Evolutionary conservation across 2,888 invertebrate species (phyloP), one percentile per base, ranked within the genome.

Genomic region (Drosophila glabriapex): DNA sequence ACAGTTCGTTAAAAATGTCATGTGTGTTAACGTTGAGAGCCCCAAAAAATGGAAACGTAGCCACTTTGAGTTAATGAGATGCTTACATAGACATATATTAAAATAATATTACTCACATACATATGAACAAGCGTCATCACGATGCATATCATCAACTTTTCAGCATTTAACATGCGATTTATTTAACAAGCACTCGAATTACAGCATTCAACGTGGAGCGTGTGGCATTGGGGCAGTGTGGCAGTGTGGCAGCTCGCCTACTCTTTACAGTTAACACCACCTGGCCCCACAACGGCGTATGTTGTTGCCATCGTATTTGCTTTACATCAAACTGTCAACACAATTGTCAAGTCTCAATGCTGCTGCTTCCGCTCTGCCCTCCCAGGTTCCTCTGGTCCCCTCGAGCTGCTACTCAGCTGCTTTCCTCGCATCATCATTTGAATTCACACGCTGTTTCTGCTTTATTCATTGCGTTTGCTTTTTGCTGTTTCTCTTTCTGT

Each of bases 181-280:
- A 80, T 80, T 80, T 80, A 80, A 73, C 73, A 68, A 77, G 80
- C 80, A 77, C 80, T 80, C 70, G 66, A 80, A 76, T 80, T 80
- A 76, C 70, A 69, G 66, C 68, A 55, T 68, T 50, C 68, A 68
- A 64, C 63, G 64, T 70, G 76, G 0, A 25, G 46, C 46, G 46
- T 16, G 25, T 9, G 43, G n/a, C 22, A 43, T 7, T 46, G 46
- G 22, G 46, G 22, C 46, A 46, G 43, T 46, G 7, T 43, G 43
- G 14, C 22, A 59, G 55, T 52, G 46, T 60, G 61, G 19, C 29
- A 50, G 58, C 67, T 52, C 60, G 52, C 61, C 25, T 43, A 64
- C 49, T 43, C 35, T 61, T 50, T 16, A 5, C 49, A 25, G 41
- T 43, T 10, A 43, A 43, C 58, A 43, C 22, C 56, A 50, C 31